phyloP scores from a whole-genome alignment of 2,797 vertebrate species.

The Aeoliscus strigatus region DNA sequence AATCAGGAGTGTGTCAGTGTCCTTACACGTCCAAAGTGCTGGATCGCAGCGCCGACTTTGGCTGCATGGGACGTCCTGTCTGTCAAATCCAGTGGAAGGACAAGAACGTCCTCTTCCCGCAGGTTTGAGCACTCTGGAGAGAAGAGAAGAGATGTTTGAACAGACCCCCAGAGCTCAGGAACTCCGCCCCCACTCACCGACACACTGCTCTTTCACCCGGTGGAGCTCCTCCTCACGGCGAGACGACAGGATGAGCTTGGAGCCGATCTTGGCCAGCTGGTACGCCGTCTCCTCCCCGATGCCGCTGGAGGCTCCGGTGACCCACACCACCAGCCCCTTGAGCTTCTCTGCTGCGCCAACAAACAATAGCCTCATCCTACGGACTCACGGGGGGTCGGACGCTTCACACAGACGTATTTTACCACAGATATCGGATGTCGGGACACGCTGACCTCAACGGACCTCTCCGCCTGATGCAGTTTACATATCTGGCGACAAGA shows the following conservation, averaged over 20 bases:
- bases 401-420: no score
- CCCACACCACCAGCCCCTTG: constrained; percentile 85
- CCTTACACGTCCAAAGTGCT: constrained; percentile 86
- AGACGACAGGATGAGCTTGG: constrained; percentile 85
- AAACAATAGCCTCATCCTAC: no score
- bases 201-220: constrained; percentile 83
- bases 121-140: constrained; percentile 77
- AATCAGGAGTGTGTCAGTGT: constrained; percentile 7
- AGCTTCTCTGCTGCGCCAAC: no score
- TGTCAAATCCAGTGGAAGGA: constrained; percentile 88
- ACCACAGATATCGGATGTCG: no score
- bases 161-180: no score
- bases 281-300: constrained; percentile 90
- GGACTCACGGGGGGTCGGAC: no score
- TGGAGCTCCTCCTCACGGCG: constrained; percentile 82
- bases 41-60: constrained; percentile 77
- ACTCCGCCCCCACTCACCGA: constrained; percentile 79
- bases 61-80: constrained; percentile 77
- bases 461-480: no score
- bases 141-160: constrained; percentile 11
- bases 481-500: no score
- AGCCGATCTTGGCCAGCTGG: constrained; percentile 84
- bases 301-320: constrained; percentile 94
- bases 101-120: constrained; percentile 81
- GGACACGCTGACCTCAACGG: no score